Base-by-base conservation (phyloP, 1,140 invertebrate genomes). In the Oreohelix idahoensis region DNA sequence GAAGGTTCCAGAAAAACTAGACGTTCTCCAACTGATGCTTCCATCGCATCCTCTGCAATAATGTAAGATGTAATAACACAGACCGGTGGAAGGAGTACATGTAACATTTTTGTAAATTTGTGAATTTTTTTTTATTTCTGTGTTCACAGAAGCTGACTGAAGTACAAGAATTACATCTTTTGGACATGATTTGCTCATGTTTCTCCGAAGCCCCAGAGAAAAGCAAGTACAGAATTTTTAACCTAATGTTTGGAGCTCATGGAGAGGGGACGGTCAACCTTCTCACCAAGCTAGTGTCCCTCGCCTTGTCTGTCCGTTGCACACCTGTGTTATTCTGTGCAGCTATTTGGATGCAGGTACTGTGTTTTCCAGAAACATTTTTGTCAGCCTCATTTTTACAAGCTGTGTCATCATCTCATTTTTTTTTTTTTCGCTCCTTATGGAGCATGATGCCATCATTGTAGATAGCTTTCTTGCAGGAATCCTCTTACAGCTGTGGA, bases 271-370 rank as follows among this genome's bases (percentile, higher is more conserved):
- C 78, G 23, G 89, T 87, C 73, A 88, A 86, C 35, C 84, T 81
- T 26, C 85, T 91, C 35, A 90, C 88, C 13, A 90, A 91, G 76
- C 76, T 91, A 66, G 89, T 91, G 17, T 90, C 90, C 26, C 86
- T 91, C 86, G 89, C 89, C n/a, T 80, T 91, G 66, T 91, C 90
- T 20, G 82, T 90, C 5, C 84, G 86, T 45, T 87, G 87, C 73
- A 85, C 87, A 26, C 83, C 90, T 53, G 90, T 91, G 0, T 80
- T 91, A 26, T 86, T 89, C 73, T 90, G 90, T 88, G 88, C 86
- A 53, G 90, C 90, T 10, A 83, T 90, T 23, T 91, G 90, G 90
- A 90, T 90, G 89, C 90, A 91, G 89, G 90, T 91, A 58, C 17
- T 11, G 10, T 23, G 26, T 58, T 58, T 23, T 58, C 20, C 53